Conservation (phyloP, 2,888 invertebrate species). For the Macrosiphum euphorbiae region DNA sequence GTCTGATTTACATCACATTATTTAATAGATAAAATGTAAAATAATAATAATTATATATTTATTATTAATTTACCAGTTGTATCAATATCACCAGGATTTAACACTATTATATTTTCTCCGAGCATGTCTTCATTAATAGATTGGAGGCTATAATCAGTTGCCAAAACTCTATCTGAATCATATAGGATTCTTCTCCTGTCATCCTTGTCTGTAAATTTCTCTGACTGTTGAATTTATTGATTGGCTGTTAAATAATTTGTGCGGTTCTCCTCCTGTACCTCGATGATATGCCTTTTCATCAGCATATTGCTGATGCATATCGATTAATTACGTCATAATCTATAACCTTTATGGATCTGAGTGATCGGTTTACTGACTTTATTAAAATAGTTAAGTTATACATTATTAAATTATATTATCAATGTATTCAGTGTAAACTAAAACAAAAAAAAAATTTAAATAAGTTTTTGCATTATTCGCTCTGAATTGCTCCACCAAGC, state of each 20-base stretch:
- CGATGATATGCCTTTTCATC: not conserved
- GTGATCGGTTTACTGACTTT: too few relatives aligned
- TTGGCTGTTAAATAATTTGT: not conserved
- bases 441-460: too few relatives aligned
- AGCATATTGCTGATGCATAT: not conserved
- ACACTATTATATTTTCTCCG: not conserved
- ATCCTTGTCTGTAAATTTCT: not conserved
- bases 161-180: not conserved
- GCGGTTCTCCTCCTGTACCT: not conserved
- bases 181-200: not conserved
- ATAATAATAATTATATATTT: conserved; percentile 15
- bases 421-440: too few relatives aligned
- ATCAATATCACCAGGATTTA: not conserved
- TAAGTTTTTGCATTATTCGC: too few relatives aligned
- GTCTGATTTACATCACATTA: not conserved
- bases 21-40: conserved; percentile 6
- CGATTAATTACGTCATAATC: not conserved
- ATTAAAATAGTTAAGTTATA: too few relatives aligned
- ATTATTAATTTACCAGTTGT: not conserved
- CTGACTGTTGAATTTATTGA: not conserved
- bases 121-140: not conserved
- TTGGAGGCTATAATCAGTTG: too few relatives aligned
- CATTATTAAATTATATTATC: too few relatives aligned
- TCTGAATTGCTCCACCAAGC: too few relatives aligned
- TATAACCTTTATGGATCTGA: not conserved